Evolutionary conservation across 2,888 invertebrate species (phyloP).

Genomic region (Drosophila limbata): DNA sequence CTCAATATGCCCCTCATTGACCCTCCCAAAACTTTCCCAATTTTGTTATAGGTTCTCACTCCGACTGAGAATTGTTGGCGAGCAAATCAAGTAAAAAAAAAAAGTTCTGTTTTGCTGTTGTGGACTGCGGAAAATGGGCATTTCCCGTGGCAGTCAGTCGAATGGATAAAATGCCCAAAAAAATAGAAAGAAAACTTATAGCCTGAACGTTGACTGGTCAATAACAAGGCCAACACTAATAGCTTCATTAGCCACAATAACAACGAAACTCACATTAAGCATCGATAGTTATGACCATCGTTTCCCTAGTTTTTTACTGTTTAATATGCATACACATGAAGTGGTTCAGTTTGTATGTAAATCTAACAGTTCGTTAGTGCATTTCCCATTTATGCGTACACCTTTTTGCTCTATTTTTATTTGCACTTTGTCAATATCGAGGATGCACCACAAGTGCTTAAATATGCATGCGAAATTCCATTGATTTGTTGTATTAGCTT

Average conservation of each 20-base stretch:
- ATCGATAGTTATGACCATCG: conserved; percentile 14
- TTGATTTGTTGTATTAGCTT: conserved; percentile 50
- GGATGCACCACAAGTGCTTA: conserved; percentile 31
- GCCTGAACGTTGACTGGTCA: conserved; percentile 46
- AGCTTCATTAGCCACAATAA: conserved; percentile 67
- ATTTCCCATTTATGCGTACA: conserved; percentile 27
- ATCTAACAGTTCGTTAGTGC: conserved; percentile 52
- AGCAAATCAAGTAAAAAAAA: conserved; percentile 52
- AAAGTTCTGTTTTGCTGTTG: conserved; percentile 26
- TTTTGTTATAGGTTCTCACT: conserved; percentile 21
- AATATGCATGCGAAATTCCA: conserved; percentile 53
- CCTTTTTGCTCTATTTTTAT: conserved; percentile 7
- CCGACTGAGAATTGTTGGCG: conserved; percentile 12
- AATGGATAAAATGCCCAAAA: conserved; percentile 27
- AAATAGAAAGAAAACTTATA: conserved; percentile 15
- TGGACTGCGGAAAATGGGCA: conserved; percentile 62
- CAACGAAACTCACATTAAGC: conserved; percentile 17
- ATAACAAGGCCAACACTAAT: conserved; percentile 62
- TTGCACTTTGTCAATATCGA: conserved; percentile 33
- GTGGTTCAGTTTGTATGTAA: conserved; percentile 24
- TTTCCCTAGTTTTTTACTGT: conserved; percentile 3
- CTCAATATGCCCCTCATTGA: background rate
- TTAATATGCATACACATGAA: conserved; percentile 39
- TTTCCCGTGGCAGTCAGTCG: conserved; percentile 55
- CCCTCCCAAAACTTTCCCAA: conserved; percentile 12